phyloP scores from a whole-genome alignment of 2,113 vertebrate genomes.

The Poecilia latipinna region DNA sequence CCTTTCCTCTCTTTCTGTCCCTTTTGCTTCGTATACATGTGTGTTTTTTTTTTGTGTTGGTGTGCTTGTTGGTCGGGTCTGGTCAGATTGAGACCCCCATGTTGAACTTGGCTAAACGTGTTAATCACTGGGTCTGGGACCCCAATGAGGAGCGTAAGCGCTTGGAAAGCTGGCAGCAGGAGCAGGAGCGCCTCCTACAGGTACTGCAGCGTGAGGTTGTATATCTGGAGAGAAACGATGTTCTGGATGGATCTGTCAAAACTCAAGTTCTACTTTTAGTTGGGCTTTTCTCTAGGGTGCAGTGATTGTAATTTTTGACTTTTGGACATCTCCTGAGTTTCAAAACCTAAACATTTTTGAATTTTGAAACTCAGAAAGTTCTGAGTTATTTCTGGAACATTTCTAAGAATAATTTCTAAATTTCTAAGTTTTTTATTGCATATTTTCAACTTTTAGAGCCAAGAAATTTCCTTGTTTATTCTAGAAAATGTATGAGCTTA shows the following conservation, averaged over 20 bases:
- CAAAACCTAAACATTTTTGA: no score
- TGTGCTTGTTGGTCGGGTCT: slow-evolving; percentile 45
- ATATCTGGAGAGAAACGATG: slow-evolving; percentile 35
- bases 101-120: slow-evolving; percentile 86
- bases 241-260: slow-evolving; percentile 16
- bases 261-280: neutral
- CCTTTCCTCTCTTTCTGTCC: slow-evolving; percentile 75
- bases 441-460: no score
- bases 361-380: no score
- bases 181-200: slow-evolving; percentile 96
- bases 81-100: slow-evolving; percentile 84
- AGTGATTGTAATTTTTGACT: neutral
- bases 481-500: no score
- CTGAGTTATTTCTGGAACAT: no score
- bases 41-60: slow-evolving; percentile 31
- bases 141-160: slow-evolving; percentile 95
- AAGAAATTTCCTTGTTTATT: no score
- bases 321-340: no score
- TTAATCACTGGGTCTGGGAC: slow-evolving; percentile 97
- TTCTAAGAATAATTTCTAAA: no score
- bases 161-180: slow-evolving; percentile 95
- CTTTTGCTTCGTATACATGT: slow-evolving; percentile 51
- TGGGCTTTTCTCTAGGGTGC: neutral
- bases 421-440: no score
- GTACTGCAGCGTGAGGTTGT: slow-evolving; percentile 75